A percentile compares a stretch with the other conserved stretches of the same genome.
phyloP scores from a whole-genome alignment of 2,113 vertebrate species.

The Rissa tridactyla region DNA sequence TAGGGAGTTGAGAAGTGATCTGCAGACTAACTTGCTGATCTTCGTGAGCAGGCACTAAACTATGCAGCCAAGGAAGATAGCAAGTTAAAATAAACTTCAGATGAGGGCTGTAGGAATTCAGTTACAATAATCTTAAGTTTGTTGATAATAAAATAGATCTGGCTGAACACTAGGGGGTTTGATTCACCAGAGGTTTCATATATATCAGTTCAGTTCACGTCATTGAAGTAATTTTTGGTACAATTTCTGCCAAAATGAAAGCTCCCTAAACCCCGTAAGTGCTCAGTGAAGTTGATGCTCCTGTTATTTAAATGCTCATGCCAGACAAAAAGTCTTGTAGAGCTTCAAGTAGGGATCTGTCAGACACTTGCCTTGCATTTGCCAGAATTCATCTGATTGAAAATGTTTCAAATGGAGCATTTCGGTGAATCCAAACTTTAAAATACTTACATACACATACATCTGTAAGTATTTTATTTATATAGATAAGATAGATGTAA shows the following conservation, averaged over 20 bases:
- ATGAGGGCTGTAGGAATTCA: not conserved
- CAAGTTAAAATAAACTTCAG: not conserved
- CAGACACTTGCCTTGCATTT: not conserved
- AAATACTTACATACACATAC: not conserved
- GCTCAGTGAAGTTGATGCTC: not conserved
- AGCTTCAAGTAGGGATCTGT: not conserved
- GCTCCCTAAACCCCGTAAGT: not conserved
- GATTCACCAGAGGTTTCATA: not conserved
- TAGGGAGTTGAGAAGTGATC: not conserved
- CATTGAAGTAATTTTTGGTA: not conserved
- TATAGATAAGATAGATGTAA: too few relatives aligned
- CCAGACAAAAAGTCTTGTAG: not conserved
- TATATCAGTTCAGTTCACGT: not conserved
- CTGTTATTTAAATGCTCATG: not conserved
- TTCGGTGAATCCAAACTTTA: not conserved
- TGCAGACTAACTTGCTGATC: not conserved
- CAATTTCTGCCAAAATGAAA: not conserved
- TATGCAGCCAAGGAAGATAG: not conserved
- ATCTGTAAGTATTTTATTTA: not conserved
- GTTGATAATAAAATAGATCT: not conserved
- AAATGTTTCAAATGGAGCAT: not conserved
- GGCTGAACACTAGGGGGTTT: not conserved
- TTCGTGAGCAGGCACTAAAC: not conserved
- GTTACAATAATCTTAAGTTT: not conserved
- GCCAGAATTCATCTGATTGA: not conserved